These are phyloP conservation scores for Eupithecia abbreviata DNA, from an alignment of 2,888 invertebrate genomes.

Conservation along the genomic window DNA sequence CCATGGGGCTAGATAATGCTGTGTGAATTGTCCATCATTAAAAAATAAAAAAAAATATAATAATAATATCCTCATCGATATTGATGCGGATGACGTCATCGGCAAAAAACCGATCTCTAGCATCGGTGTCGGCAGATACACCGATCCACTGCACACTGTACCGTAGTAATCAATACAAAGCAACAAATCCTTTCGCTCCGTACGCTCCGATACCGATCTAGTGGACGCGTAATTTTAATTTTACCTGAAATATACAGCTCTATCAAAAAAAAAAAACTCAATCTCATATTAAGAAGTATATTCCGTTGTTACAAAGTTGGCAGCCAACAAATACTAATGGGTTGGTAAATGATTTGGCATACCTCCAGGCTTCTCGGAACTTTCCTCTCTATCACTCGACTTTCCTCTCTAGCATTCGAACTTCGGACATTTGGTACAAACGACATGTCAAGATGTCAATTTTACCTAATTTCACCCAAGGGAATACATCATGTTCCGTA, in stretches of 20 bases:
- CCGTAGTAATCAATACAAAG: no score
- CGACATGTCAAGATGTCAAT: not conserved
- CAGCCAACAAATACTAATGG: slow-evolving; percentile 15
- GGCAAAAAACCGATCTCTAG: no score
- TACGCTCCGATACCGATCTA: no score
- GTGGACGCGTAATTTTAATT: no score
- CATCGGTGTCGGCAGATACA: no score
- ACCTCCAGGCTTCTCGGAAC: slow-evolving; percentile 18
- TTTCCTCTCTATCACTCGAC: not conserved
- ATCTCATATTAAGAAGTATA: not conserved
- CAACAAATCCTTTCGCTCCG: no score
- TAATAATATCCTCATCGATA: no score
- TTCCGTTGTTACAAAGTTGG: slow-evolving; percentile 16
- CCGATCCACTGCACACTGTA: no score
- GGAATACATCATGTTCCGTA: not conserved
- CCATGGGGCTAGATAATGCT: no score
- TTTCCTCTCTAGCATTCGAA: not conserved
- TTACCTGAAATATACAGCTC: not conserved
- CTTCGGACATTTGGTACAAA: not conserved
- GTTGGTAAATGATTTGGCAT: slow-evolving; percentile 30
- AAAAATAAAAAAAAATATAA: no score
- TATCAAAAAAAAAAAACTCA: not conserved
- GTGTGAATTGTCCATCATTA: no score
- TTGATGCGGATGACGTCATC: no score
- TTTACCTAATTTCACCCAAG: not conserved